Evolutionary conservation across 2,888 invertebrate species (phyloP).

Genomic region (Hydriomena furcata): DNA sequence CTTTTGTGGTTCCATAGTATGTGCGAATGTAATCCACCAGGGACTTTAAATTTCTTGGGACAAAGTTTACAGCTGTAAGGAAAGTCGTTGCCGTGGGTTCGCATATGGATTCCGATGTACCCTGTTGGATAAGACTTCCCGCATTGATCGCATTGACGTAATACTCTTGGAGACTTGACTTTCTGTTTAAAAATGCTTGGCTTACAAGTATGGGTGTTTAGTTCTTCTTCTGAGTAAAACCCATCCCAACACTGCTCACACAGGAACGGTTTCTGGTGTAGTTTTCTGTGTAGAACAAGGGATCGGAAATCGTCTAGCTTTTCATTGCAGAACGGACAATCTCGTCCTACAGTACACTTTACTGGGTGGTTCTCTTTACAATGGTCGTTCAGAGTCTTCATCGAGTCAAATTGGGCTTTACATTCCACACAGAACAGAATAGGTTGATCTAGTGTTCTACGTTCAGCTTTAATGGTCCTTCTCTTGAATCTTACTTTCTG

Average conservation of each 20-base stretch:
- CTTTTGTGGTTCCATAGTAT: constrained; percentile 76
- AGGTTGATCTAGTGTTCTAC: constrained; percentile 40
- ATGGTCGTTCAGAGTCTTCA: constrained; percentile 58
- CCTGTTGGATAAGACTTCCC: constrained; percentile 78
- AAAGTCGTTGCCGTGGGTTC: constrained; percentile 68
- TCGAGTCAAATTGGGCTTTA: constrained; percentile 61
- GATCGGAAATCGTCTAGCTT: constrained; percentile 75
- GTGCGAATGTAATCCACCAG: constrained; percentile 72
- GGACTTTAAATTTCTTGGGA: constrained; percentile 77
- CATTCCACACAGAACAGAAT: constrained; percentile 71
- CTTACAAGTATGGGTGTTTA: constrained; percentile 61
- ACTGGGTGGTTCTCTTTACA: constrained; percentile 62
- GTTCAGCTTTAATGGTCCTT: constrained; percentile 39
- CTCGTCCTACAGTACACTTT: constrained; percentile 61
- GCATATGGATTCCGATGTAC: constrained; percentile 75
- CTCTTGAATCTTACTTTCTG: constrained; percentile 41
- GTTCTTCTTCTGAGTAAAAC: constrained; percentile 55
- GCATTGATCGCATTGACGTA: constrained; percentile 76
- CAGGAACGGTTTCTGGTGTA: constrained; percentile 69
- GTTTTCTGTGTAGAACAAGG: constrained; percentile 67
- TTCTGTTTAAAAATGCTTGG: constrained; percentile 57
- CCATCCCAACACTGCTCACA: constrained; percentile 78
- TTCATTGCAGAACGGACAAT: constrained; percentile 75
- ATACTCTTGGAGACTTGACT: constrained; percentile 51
- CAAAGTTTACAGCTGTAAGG: constrained; percentile 75